Evolutionary conservation across 2,888 invertebrate genomes (phyloP).

Genomic region (Drosophila kuntzei): DNA sequence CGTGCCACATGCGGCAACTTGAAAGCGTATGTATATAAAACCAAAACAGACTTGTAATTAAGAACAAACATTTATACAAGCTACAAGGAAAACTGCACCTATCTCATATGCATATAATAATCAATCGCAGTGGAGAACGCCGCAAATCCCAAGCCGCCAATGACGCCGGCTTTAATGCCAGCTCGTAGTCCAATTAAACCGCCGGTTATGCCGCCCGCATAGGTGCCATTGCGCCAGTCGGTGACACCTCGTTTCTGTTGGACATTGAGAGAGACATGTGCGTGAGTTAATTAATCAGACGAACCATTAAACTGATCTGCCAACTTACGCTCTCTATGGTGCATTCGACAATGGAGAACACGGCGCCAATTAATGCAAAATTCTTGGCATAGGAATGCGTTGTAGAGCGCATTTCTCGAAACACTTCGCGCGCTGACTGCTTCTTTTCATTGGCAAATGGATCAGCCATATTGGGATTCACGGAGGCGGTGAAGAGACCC

Average conservation of each 20-base stretch:
- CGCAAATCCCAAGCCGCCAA: constrained; percentile 99
- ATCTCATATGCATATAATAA: constrained; percentile 92
- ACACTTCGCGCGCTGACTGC: constrained; percentile 94
- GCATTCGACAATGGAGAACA: constrained; percentile 98
- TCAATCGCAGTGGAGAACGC: constrained; percentile 98
- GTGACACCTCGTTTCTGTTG: constrained; percentile 93
- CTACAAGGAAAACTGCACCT: constrained; percentile 39
- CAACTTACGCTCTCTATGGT: constrained; percentile 93
- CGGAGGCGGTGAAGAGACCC: constrained; percentile 97
- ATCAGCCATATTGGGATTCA: constrained; percentile 93
- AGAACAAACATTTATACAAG: constrained; percentile 62
- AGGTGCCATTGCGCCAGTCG: constrained; percentile 98
- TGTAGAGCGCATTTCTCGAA: constrained; percentile 95
- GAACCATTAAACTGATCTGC: not conserved
- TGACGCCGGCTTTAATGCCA: constrained; percentile 95
- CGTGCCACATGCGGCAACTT: constrained; percentile 28
- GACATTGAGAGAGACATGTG: not conserved
- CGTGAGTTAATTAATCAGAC: not conserved
- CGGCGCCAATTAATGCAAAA: constrained; percentile 97
- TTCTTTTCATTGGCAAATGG: constrained; percentile 89
- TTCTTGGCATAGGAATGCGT: constrained; percentile 98
- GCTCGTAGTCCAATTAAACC: constrained; percentile 96
- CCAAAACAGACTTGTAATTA: constrained; percentile 39
- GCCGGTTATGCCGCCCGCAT: constrained; percentile 96
- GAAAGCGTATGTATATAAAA: constrained; percentile 13